Evolutionary conservation across 2,113 vertebrate genomes (phyloP), one percentile per base, ranked within the genome.

Genomic region (Catagonus wagneri): DNA sequence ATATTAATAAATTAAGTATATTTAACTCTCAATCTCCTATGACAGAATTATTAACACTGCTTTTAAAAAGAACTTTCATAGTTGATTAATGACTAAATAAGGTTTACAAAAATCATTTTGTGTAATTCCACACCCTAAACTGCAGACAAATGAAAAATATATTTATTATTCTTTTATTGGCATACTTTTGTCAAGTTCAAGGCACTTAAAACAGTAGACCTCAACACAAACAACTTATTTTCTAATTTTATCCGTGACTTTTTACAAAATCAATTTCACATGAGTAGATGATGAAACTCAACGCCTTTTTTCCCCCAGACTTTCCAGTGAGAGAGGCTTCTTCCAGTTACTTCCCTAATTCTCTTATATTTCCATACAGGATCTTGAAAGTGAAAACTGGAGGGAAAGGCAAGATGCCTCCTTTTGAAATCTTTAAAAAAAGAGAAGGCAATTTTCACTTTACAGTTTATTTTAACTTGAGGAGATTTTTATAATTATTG

Each of bases 221-320:
- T 52, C 19, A 50, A 61, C 27, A 84, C 3, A 27, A 94, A 54
- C 9, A 71, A 58, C 27, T 86, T 23, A 25, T 36, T 78, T 79
- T 68, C 50, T 78, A 78, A 83, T n/a, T 96, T 78, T 83, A 85
- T 23, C n/a, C 15, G 27, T 86, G 22, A 39, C 14, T 66, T 93
- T 87, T 72, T 84, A 4, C 75, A 93, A 83, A 25, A 20, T 32
- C 32, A 87, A 50, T 61, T 76, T 60, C 11, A 27, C 2, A 7
- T 66, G 44, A 44, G 44, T 44, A 44, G 44, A 44, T 44, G 32
- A 66, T 58, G 6, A 78, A 76, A 66, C n/a, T 32, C 14, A 83
- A 81, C 9, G 4, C 29, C 29, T 4, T 6, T 79, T 85, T 65
- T 16, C 2, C 32, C 32, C 12, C 9, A 71, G 44, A 76, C 0